Evolutionary conservation across 2,113 vertebrate genomes (phyloP), one percentile per base, ranked within the genome.

Genomic region (Clinocottus analis): DNA sequence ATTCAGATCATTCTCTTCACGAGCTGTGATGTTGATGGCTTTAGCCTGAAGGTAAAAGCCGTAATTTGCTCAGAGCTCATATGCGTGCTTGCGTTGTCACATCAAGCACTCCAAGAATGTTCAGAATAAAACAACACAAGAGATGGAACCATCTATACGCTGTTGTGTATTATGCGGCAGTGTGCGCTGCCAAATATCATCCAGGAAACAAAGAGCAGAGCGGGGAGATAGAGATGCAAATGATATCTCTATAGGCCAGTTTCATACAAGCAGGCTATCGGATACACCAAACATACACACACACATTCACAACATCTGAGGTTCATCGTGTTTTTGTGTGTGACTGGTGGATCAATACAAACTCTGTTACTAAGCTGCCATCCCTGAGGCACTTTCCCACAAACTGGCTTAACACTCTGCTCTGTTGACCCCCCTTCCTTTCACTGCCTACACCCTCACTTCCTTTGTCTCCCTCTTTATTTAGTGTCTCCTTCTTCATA

Each of bases 331-430:
- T 75, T 84, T 87, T 45, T 71, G n/a, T 81, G 67, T 86, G 80
- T 72, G 81, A 92, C 84, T 73, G 67, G 64, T 80, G 74, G 85
- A 92, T 94, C 91, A 85, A 92, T 94, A 93, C n/a, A 61, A 88
- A 86, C 65, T 89, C 83, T 80, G 72, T 88, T 87, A 86, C 83
- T 65, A 65, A 64, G 81, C 83, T 72, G 72, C 83, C 79, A 82
- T 73, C 88, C 93, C 91, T 78, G 76, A 91, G 91, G 90, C 87
- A 70, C 53, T 92, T 94, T 93, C 89, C 87, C 89, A 89, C 87
- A 89, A 89, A 91, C 82, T 91, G 89, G 79, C 89, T 93, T 90
- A 83, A 77, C 84, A 79, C 83, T 77, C 68, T 82, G 65, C 77
- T 64, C 59, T 72, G 45, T 19, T 53, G 56, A 69, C 76, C 72